phyloP scores from a whole-genome alignment of 2,797 vertebrate genomes.

The Gallinago nigripennis region DNA sequence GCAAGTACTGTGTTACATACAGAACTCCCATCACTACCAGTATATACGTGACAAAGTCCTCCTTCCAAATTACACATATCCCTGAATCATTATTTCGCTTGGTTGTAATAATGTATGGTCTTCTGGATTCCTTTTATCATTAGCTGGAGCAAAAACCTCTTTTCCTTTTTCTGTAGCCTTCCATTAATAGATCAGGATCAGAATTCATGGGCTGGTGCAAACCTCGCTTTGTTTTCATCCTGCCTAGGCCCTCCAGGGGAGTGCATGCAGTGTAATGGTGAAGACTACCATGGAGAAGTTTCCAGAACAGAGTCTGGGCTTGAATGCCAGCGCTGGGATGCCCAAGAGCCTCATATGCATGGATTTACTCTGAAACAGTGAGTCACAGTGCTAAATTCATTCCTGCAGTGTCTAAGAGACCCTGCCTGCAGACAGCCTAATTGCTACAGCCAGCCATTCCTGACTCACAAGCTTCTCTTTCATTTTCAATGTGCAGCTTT shows the following conservation, averaged over 20 bases:
- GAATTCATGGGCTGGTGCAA: fast-evolving
- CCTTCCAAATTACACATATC: neutral
- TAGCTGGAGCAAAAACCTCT: neutral
- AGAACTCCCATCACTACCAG: neutral
- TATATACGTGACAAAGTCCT: neutral
- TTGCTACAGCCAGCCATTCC: neutral
- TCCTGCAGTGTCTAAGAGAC: neutral
- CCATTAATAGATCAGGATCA: neutral
- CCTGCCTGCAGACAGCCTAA: neutral
- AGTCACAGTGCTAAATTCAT: neutral
- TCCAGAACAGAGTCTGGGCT: constrained; percentile 82
- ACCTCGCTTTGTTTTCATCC: neutral
- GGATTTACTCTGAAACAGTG: constrained; percentile 86
- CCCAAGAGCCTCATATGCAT: constrained; percentile 88
- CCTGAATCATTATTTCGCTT: neutral
- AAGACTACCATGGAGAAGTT: constrained; percentile 87
- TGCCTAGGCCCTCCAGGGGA: constrained; percentile 72
- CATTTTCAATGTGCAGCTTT: constrained; percentile 76
- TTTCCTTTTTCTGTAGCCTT: neutral
- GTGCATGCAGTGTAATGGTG: constrained; percentile 92
- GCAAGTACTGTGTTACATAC: neutral
- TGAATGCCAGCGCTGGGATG: constrained; percentile 90
- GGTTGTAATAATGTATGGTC: too few species aligned
- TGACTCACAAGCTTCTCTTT: neutral
- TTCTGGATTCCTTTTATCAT: neutral